Evolutionary conservation across 1,140 invertebrate species (phyloP).

Genomic region (Hormaphis cornu): DNA sequence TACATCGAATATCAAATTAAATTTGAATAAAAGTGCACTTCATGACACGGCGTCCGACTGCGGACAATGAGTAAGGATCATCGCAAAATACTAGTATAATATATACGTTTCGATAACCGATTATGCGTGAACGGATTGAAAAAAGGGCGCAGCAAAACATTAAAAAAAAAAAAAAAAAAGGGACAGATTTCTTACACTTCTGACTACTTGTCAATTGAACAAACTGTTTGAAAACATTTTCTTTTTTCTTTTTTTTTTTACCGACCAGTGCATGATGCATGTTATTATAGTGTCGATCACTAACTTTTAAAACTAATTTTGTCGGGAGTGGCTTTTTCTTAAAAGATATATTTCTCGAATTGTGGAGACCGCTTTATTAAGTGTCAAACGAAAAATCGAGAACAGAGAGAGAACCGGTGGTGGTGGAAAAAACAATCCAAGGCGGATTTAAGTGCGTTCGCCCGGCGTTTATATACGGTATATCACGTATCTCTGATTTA

Average conservation of each 20-base stretch:
- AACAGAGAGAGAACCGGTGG: constrained; percentile 22
- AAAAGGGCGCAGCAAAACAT: background rate
- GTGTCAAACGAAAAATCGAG: constrained; percentile 3
- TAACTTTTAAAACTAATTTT: background rate
- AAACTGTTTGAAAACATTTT: background rate
- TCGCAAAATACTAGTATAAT: too few species aligned
- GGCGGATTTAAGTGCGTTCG: constrained; percentile 2
- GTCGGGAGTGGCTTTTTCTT: background rate
- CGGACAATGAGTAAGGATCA: too few species aligned
- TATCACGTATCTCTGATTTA: constrained; percentile 19
- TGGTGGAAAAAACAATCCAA: constrained; percentile 18
- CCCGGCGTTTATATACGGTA: background rate
- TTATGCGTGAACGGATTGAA: background rate
- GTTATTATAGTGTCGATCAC: background rate
- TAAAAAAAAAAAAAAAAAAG: background rate
- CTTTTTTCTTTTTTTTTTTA: background rate
- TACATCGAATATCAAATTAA: background rate
- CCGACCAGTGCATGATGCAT: background rate
- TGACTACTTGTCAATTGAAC: background rate
- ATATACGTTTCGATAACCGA: too few species aligned
- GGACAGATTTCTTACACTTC: background rate
- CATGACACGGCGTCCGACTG: background rate
- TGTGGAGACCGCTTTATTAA: constrained; percentile 18
- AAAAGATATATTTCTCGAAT: background rate
- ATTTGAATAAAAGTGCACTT: constrained; percentile 7